These are phyloP conservation scores for Pterophyllum scalare DNA, from an alignment of 2,113 vertebrate genomes.

Conservation along the genomic window DNA sequence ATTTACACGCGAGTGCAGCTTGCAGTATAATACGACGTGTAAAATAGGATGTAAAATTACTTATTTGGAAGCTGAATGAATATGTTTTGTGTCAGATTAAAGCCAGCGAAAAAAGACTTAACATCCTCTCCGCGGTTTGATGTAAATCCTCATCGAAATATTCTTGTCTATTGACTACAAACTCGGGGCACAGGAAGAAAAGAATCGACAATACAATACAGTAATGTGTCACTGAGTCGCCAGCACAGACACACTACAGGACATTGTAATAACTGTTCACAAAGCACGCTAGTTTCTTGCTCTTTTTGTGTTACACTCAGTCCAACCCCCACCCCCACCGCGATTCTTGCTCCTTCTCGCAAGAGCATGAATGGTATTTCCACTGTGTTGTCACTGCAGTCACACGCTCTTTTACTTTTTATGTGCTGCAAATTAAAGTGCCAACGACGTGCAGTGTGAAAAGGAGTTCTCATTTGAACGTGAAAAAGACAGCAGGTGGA, in stretches of 20 bases:
- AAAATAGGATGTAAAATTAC: not conserved
- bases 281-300: not conserved
- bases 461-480: not conserved
- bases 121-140: not conserved
- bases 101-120: not conserved
- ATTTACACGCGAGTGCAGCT: not conserved
- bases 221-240: not conserved
- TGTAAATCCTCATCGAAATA: not conserved
- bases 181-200: not conserved
- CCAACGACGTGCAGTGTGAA: not conserved
- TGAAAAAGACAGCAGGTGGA: slow-evolving; percentile 16
- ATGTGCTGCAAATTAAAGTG: not conserved
- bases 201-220: not conserved
- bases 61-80: not conserved
- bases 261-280: not conserved
- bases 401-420: not conserved
- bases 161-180: not conserved
- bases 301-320: not conserved
- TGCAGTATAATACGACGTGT: not conserved
- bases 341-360: not conserved
- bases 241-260: not conserved
- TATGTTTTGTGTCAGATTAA: not conserved
- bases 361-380: slow-evolving; percentile 18
- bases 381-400: slow-evolving; percentile 36
- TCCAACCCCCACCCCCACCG: not conserved